Base-by-base conservation (phyloP, 2,888 invertebrate species). In the Ernsta delagoae region DNA sequence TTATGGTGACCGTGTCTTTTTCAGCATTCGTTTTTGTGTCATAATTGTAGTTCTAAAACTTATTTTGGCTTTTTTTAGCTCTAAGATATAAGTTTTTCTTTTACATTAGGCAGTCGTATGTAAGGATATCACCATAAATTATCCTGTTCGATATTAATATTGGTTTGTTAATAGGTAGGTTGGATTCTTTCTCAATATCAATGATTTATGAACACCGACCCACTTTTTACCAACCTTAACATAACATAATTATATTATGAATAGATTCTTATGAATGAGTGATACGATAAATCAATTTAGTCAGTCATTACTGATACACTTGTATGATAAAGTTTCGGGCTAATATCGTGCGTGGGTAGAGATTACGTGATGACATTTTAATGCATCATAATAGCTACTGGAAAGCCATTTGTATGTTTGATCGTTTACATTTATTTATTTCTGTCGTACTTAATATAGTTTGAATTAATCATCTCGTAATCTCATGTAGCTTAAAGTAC, bases 321-420 rank as follows among this genome's bases (percentile, higher is more conserved):
- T 64, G 65, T 60, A 65, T 66, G 70, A 60, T 71, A 70, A 66
- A 59, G 43, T 60, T 63, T 70, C 57, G 56, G 59, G 12, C 36
- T 59, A 65, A 71, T 65, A 43, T 57, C 8, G 41, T 5, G 48
- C 50, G 71, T 70, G 65, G 71, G 71, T 45, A 8, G 70, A 24
- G 7, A 59, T 34, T 56, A 65, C 45, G 61, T 61, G 60, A 53
- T 70, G 67, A 72, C 70, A 67, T 68, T 66, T 68, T 70, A 68
- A 69, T 70, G 65, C 54, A 70, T 45, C 56, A 12, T 54, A 57
- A 57, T 54, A 56, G 54, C 64, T 65, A 60, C 64, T 60, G 64
- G 16, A 56, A 36, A 50, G 31, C 34, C 16, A 39, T 59, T 54
- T 39, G 57, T 59, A 39, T 31, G 65, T 64, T 59, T 36, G 59